Conservation (phyloP, 2,888 invertebrate genomes). For the Petrolisthes manimaculis region DNA sequence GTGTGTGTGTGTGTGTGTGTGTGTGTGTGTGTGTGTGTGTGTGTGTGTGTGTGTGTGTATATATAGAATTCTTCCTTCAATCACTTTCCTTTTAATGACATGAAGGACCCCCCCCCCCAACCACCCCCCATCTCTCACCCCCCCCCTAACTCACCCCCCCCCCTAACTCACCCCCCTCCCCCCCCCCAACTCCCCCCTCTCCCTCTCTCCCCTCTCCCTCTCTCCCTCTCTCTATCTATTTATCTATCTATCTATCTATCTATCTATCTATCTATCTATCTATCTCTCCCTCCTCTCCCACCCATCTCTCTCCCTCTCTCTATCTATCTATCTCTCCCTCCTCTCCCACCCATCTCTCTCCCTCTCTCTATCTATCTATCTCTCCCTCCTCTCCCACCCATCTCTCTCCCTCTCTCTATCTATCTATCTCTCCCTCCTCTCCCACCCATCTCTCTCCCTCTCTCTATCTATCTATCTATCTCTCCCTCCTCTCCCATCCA, state of each 20-base stretch:
- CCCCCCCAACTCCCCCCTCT: too few relatives aligned
- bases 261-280: too few relatives aligned
- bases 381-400: background rate
- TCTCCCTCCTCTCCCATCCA: background rate
- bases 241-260: too few relatives aligned
- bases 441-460: too few relatives aligned
- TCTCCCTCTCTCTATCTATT: too few relatives aligned
- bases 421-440: too few relatives aligned
- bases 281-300: background rate
- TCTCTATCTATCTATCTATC: too few relatives aligned
- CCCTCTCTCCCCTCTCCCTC: too few relatives aligned
- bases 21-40: slow-evolving; percentile 12
- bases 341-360: background rate
- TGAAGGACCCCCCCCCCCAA: background rate
- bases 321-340: background rate
- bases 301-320: background rate
- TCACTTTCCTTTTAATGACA: background rate
- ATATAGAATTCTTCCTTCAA: background rate
- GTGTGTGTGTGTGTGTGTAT: slow-evolving; percentile 18
- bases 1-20: background rate
- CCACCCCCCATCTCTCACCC: background rate
- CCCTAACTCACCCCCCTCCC: too few relatives aligned
- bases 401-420: background rate
- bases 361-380: background rate
- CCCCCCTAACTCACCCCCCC: too few relatives aligned